Conservation (phyloP, 2,888 invertebrate genomes). For the Nymphalis c-album region DNA sequence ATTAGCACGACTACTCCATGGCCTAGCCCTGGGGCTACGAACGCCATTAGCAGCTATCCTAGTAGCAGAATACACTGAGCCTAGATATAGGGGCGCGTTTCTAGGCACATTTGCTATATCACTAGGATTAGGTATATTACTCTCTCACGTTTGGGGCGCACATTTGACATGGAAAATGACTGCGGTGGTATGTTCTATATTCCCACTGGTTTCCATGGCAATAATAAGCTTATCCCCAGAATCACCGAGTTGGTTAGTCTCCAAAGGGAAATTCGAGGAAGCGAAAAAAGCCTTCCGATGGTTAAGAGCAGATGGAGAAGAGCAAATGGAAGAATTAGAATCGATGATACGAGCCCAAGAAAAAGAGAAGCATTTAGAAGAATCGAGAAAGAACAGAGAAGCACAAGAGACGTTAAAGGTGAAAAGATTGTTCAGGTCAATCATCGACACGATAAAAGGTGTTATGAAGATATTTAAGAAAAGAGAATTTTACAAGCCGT, state of each 20-base stretch:
- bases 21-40: conserved; percentile 78
- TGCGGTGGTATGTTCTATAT: conserved; percentile 76
- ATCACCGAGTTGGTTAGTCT: conserved; percentile 85
- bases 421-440: conserved; percentile 54
- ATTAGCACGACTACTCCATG: conserved; percentile 69
- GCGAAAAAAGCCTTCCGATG: conserved; percentile 82
- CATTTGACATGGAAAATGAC: conserved; percentile 82
- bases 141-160: conserved; percentile 84
- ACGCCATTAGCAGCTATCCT: conserved; percentile 79
- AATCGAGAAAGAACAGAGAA: conserved; percentile 49
- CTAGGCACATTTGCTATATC: conserved; percentile 83
- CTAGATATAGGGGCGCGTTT: conserved; percentile 83
- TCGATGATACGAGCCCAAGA: conserved; percentile 69
- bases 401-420: conserved; percentile 47
- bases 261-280: conserved; percentile 79
- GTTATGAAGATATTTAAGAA: conserved; percentile 70
- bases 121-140: conserved; percentile 83
- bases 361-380: conserved; percentile 51
- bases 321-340: conserved; percentile 69
- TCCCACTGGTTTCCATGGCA: conserved; percentile 75
- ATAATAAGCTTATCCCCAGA: conserved; percentile 81
- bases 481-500: conserved; percentile 73
- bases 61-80: conserved; percentile 82
- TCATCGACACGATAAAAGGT: conserved; percentile 55
- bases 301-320: conserved; percentile 79